Evolutionary conservation across 2,113 vertebrate genomes (phyloP).

Genomic region (Lepus timidus): DNA sequence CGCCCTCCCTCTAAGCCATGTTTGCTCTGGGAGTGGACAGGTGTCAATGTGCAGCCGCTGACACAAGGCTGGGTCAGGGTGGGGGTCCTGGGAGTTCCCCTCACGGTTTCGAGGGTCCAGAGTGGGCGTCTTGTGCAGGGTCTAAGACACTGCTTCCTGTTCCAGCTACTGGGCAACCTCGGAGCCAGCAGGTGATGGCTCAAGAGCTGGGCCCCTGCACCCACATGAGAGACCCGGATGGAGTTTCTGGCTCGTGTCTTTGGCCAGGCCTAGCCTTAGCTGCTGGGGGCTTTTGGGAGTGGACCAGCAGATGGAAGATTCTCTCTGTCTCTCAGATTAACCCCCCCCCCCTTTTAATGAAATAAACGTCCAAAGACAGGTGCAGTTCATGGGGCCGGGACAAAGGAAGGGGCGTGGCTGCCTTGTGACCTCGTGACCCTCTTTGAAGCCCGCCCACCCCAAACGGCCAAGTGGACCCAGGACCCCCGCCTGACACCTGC

Average conservation of each 20-base stretch:
- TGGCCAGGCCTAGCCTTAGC: too few species aligned
- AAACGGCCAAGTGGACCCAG: rapidly evolving
- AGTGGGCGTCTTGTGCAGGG: too few species aligned
- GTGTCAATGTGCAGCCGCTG: not conserved
- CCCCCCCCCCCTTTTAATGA: not conserved
- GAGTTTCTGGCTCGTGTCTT: too few species aligned
- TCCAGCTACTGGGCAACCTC: too few species aligned
- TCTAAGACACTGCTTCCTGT: too few species aligned
- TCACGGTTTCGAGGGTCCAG: not conserved
- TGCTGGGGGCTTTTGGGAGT: too few species aligned
- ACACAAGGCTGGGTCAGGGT: not conserved
- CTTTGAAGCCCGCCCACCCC: rapidly evolving
- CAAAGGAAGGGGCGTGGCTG: not conserved
- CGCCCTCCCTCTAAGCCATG: not conserved
- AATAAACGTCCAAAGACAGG: not conserved
- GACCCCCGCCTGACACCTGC: not conserved
- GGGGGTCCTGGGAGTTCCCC: not conserved
- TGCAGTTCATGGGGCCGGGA: not conserved
- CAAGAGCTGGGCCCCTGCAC: too few species aligned
- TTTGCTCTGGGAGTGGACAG: not conserved
- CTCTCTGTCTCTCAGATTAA: too few species aligned
- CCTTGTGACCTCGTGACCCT: not conserved
- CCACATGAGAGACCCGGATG: too few species aligned
- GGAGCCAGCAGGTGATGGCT: too few species aligned
- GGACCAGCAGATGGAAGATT: too few species aligned